Evolutionary conservation across 2,888 invertebrate genomes (phyloP), one percentile per base, ranked within the genome.

Genomic region (Xylophagus ater): DNA sequence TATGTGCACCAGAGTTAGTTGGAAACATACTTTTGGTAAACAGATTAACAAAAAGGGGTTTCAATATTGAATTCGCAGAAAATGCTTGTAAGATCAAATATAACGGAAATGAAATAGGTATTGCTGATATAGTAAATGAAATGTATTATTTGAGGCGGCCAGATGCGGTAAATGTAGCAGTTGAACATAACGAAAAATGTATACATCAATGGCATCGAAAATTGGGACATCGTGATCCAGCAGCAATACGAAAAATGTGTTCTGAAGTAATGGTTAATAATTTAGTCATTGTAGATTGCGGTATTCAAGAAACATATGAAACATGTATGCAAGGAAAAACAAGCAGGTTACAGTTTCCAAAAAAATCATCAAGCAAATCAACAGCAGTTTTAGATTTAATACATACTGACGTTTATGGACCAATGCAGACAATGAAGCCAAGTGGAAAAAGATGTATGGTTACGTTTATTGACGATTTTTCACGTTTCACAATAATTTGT

Each of bases 381-480:
- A 19, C 17, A 12, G 23, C 43, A n/a, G 7, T 37, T 10, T 17
- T 54, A 3, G 52, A 56, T 32, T 38, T 54, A 4, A 37, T 55
- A 7, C 53, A 55, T 37, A 48, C 48, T 2, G 54, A 56, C 34
- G 40, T 59, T 13, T 58, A 56, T 26, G 56, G 54, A 4, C 52
- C 56, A 1, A 53, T 56, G 52, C 47, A 51, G 30, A 51, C 49
- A 2, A 13, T 21, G 5, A 51, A 54, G 3, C 46, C 46, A n/a
- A 41, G 51, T 15, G 48, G 47, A 13, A 52, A 53, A 25, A 41
- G 48, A n/a, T 56, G 52, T 38, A 17, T 55, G 2, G 9, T 57
- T 3, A 57, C 51, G 0, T 44, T 58, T 8, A 55, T 55, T 10
- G 57, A 58, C 37, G 57, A 59, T 46, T 56, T 38, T 38, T 52